Percentiles rank a stretch among this genome's conserved stretches.
Evolutionary conservation across 2,113 vertebrate genomes (phyloP).

Genomic region (Toxotes jaculatrix): DNA sequence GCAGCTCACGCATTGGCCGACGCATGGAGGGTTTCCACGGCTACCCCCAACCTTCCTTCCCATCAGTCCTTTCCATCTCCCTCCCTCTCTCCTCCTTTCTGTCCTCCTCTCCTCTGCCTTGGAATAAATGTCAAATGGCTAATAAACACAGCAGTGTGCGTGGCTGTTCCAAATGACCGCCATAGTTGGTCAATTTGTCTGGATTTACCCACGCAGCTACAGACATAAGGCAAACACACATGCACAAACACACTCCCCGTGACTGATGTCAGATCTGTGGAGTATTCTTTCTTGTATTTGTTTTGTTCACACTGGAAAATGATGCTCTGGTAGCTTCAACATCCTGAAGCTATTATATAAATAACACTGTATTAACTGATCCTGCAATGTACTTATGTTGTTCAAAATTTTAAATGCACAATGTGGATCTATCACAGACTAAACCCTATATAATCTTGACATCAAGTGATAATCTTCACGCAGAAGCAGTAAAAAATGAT

Average conservation of each 20-base stretch:
- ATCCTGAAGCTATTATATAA: not conserved
- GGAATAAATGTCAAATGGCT: conserved; percentile 79
- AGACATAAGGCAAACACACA: conserved; percentile 1
- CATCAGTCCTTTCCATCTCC: conserved; percentile 24
- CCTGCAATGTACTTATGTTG: not conserved
- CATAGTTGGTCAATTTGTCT: conserved; percentile 57
- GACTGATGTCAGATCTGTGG: not conserved
- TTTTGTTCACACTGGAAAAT: not conserved
- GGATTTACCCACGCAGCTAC: conserved; percentile 38
- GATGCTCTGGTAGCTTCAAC: not conserved
- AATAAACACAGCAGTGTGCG: conserved; percentile 66
- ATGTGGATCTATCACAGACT: not conserved
- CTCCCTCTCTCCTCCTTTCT: conserved; percentile 7
- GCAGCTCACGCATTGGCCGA: conserved; percentile 53
- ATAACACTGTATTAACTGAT: not conserved
- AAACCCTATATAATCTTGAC: not conserved
- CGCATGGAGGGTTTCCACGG: conserved; percentile 79
- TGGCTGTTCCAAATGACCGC: conserved; percentile 52
- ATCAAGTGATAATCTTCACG: not conserved
- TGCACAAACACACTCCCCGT: not conserved
- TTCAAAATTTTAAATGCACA: not conserved
- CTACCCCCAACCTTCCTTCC: conserved; percentile 71
- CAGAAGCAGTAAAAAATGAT: not conserved
- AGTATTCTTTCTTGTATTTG: not conserved
- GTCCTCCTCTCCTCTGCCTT: conserved; percentile 50